phyloP scores from a whole-genome alignment of 2,113 vertebrate species.

The Cyprinodon variegatus region DNA sequence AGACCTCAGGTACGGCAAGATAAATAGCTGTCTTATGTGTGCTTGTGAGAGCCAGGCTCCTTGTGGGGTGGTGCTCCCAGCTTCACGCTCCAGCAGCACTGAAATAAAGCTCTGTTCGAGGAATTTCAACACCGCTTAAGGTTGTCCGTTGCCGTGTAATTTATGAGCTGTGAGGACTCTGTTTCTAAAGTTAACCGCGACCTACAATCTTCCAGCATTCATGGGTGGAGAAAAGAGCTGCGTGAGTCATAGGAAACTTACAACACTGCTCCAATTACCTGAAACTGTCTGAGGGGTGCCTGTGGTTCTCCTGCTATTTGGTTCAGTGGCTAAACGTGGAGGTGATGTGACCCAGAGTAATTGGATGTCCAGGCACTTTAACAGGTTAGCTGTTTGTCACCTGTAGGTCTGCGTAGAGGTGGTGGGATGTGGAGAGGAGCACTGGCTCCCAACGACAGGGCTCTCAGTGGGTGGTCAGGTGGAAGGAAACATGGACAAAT shows the following conservation, averaged over 20 bases:
- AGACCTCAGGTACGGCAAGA: conserved; percentile 73
- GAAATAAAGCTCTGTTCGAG: conserved; percentile 83
- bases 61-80: conserved; percentile 76
- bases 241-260: conserved; percentile 81
- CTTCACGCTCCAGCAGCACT: conserved; percentile 76
- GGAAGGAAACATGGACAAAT: conserved; percentile 28
- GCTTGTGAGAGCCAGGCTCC: conserved; percentile 70
- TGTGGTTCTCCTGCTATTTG: conserved; percentile 23
- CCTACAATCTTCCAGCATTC: conserved; percentile 72
- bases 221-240: conserved; percentile 71
- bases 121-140: conserved; percentile 83
- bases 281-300: conserved; percentile 61
- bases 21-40: conserved; percentile 70
- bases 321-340: conserved; percentile 40
- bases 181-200: conserved; percentile 73
- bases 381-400: conserved; percentile 58
- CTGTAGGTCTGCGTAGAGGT: conserved; percentile 44
- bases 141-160: conserved; percentile 79
- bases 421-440: conserved; percentile 19
- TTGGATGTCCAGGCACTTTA: conserved; percentile 41
- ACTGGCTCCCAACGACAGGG: conserved; percentile 19
- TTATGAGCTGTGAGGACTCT: conserved; percentile 77
- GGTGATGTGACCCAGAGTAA: conserved; percentile 42
- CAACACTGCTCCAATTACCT: conserved; percentile 77
- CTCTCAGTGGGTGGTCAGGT: conserved; percentile 72